Conservation (phyloP, 2,113 vertebrate species). For the Chascanopsetta lugubris region DNA sequence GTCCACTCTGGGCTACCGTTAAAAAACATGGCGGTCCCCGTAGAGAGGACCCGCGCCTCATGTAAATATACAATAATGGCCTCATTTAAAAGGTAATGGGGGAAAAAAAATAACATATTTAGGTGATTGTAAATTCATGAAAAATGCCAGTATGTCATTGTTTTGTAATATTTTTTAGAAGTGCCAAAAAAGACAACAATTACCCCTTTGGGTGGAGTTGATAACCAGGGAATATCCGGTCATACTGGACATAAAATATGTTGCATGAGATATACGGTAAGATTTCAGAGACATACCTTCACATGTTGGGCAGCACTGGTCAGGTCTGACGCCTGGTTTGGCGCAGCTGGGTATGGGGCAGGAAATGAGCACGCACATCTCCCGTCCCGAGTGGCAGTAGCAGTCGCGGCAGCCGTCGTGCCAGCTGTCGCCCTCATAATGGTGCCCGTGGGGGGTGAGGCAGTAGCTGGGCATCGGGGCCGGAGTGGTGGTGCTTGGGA, state of each 20-base stretch:
- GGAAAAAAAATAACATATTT: too few relatives aligned
- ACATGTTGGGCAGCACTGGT: conserved; percentile 84
- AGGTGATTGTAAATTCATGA: too few relatives aligned
- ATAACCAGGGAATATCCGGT: not conserved
- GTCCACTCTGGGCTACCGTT: too few relatives aligned
- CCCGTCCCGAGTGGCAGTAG: conserved; percentile 80
- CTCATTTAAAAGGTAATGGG: too few relatives aligned
- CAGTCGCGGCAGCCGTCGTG: conserved; percentile 85
- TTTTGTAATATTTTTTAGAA: too few relatives aligned
- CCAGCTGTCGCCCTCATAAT: conserved; percentile 79
- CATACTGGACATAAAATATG: not conserved
- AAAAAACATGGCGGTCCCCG: too few relatives aligned
- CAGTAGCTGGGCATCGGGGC: conserved; percentile 66
- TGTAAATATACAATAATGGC: too few relatives aligned
- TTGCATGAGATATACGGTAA: not conserved
- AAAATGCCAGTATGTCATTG: too few relatives aligned
- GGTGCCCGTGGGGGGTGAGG: conserved; percentile 75
- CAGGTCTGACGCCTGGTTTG: conserved; percentile 76
- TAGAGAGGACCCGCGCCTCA: too few relatives aligned
- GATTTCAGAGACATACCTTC: conserved; percentile 78
- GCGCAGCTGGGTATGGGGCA: conserved; percentile 81
- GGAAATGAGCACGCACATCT: conserved; percentile 86
- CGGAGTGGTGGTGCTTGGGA: conserved; percentile 53
- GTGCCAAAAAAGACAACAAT: not conserved
- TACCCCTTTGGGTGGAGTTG: too few relatives aligned